Base-by-base conservation (phyloP, 2,888 invertebrate genomes). In the Macropis europaea region DNA sequence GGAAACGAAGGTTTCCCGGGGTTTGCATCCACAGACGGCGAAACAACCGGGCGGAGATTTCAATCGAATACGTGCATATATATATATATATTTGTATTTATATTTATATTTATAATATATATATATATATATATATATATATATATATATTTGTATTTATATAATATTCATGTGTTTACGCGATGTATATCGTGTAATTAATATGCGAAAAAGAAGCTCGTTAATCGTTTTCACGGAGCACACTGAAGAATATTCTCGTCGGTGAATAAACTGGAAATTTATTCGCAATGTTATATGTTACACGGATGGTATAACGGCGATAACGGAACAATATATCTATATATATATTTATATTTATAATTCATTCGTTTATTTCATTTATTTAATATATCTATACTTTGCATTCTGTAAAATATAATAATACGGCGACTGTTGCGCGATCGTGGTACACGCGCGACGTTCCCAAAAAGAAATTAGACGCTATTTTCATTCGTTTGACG, bases 331-430 rank as follows among this genome's bases (percentile, higher is more conserved):
- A 84, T 84, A 84, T 83, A 83, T 77, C 64, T 77, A 70, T 73
- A 36, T 61, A 66, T 72, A 40, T 63, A 34, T 56, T 32, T 66
- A 45, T 68, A 61, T 61, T 36, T 73, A 70, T 69, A 69, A 69
- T 71, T 45, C 61, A 69, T 71, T 56, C 68, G 70, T 79, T 72
- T 68, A 74, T 48, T 52, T 70, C 56, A 67, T 73, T 76, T 75
- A 66, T 71, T 69, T 80, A n/a, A 81, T 81, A 84, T 82, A 81
- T 86, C 82, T 84, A 85, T 83, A 83, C 69, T 84, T 82, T 86
- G 84, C 80, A 86, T 85, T 87, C 85, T 86, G 87, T 86, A 87
- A 87, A 87, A 88, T 86, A 87, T 86, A 83, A 86, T 86, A 86
- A 81, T 86, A 81, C 85, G 86, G 82, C 84, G 85, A 83, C 82